Evolutionary conservation across 2,113 vertebrate genomes (phyloP).

Genomic region (Ahaetulla prasina): DNA sequence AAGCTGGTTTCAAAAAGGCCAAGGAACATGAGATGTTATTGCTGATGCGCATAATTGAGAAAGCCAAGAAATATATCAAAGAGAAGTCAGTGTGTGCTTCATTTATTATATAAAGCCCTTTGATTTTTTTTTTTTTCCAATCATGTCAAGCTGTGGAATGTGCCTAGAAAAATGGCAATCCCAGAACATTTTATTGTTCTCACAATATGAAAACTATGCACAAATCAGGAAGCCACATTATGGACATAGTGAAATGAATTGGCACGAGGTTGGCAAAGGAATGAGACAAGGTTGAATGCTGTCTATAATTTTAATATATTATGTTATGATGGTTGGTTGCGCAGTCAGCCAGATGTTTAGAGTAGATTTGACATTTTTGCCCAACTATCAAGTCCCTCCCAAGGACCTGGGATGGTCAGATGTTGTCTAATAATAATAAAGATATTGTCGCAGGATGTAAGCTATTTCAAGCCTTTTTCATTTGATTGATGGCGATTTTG

Average conservation of each 20-base stretch:
- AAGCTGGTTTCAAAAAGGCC: background rate
- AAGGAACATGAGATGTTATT: background rate
- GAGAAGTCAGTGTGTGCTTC: background rate
- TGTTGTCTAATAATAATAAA: background rate
- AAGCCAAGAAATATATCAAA: background rate
- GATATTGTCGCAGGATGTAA: background rate
- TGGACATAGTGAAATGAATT: background rate
- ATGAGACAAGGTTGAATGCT: background rate
- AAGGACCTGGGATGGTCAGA: background rate
- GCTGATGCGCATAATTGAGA: background rate
- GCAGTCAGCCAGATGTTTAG: background rate
- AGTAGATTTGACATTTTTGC: background rate
- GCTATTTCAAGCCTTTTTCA: background rate
- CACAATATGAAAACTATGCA: background rate
- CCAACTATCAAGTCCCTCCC: background rate
- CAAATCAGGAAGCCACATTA: background rate
- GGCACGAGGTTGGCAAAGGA: background rate
- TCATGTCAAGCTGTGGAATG: background rate
- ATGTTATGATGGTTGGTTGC: background rate
- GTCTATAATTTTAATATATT: background rate
- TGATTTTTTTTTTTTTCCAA: background rate
- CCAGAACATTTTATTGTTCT: background rate
- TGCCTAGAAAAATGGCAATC: background rate
- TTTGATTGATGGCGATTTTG: background rate
- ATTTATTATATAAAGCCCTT: background rate